Conservation (phyloP, 2,888 invertebrate genomes). For the Punctoribates punctum region DNA sequence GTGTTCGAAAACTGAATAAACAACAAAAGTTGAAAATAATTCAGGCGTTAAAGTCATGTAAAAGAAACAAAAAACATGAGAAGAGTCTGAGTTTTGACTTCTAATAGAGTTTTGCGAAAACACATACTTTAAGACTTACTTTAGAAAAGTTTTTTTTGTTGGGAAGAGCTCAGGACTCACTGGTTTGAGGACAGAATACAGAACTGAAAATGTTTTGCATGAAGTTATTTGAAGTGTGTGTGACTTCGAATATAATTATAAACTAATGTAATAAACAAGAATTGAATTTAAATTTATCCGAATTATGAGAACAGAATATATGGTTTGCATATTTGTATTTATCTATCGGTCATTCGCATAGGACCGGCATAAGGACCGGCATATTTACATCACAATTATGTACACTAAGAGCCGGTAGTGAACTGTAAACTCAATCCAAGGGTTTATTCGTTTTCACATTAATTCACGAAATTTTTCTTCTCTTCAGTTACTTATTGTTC, state of each 20-base stretch:
- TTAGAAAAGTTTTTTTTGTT: not conserved
- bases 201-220: not conserved
- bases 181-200: not conserved
- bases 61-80: not conserved
- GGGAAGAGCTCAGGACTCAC: not conserved
- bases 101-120: not conserved
- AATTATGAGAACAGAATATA: not conserved
- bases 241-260: slow-evolving; percentile 1
- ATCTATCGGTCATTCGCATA: slow-evolving; percentile 1
- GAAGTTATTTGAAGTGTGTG: not conserved
- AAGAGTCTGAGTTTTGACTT: not conserved
- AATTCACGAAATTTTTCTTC: no score
- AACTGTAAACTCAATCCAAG: not conserved
- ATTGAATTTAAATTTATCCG: not conserved
- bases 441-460: not conserved
- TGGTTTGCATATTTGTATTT: not conserved
- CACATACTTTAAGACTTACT: no score
- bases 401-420: not conserved
- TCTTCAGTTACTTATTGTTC: no score
- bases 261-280: not conserved
- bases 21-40: not conserved
- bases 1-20: not conserved
- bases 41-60: not conserved
- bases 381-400: not conserved
- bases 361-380: no score